A percentile compares a stretch with the other conserved stretches of the same genome.
These are phyloP conservation scores for Laticauda colubrina DNA, from an alignment of 2,113 vertebrate genomes.

Conservation along the genomic window DNA sequence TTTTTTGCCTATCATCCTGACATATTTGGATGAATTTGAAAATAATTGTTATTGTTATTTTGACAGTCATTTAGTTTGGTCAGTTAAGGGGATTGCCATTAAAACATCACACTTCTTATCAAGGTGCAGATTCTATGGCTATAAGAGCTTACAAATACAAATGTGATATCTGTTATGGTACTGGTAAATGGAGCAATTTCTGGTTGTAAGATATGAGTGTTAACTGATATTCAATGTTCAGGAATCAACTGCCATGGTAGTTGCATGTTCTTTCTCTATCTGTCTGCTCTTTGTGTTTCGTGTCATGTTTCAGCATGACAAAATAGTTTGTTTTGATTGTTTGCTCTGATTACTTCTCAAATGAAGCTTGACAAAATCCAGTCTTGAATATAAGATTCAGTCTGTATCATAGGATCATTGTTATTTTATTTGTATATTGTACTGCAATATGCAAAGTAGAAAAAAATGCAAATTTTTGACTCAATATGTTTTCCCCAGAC, in stretches of 20 bases:
- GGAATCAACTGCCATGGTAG: not conserved
- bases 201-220: not conserved
- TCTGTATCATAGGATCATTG: not conserved
- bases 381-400: not conserved
- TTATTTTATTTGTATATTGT: not conserved
- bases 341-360: not conserved
- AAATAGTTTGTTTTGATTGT: not conserved
- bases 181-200: not conserved
- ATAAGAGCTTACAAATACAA: not conserved
- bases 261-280: not conserved
- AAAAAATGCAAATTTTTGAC: not conserved
- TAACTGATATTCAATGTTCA: not conserved
- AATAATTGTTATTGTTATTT: too few relatives aligned
- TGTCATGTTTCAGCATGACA: not conserved
- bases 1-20: too few relatives aligned
- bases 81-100: too few relatives aligned
- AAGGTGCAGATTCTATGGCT: not conserved
- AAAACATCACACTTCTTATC: not conserved
- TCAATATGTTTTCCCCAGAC: not conserved
- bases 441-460: not conserved
- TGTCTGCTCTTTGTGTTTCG: not conserved
- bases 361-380: not conserved
- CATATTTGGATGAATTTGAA: too few relatives aligned
- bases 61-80: too few relatives aligned
- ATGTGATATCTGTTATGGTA: not conserved